These are phyloP conservation scores for Champsocephalus esox DNA, from an alignment of 2,797 vertebrate genomes.

Conservation along the genomic window DNA sequence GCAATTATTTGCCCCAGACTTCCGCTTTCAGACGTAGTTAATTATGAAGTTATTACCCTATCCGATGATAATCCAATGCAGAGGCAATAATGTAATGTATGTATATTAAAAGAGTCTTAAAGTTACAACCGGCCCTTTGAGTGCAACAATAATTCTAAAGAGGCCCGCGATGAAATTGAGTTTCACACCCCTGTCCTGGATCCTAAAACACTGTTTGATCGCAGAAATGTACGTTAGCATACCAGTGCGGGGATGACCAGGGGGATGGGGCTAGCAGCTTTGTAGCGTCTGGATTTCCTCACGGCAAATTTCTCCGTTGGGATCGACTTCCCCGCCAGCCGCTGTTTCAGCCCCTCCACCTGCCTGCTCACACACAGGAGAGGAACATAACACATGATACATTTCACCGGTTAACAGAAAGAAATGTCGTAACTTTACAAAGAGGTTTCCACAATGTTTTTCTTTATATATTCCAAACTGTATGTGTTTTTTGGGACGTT, in stretches of 20 bases:
- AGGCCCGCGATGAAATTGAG: no score
- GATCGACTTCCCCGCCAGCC: conserved; percentile 95
- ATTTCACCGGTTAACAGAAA: not conserved
- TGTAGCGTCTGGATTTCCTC: conserved; percentile 93
- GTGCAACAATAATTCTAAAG: no score
- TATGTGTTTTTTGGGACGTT: not conserved
- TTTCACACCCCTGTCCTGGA: not conserved
- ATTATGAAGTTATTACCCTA: no score
- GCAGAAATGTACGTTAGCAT: not conserved
- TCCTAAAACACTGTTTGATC: not conserved
- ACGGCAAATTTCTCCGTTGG: conserved; percentile 97
- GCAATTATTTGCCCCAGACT: no score
- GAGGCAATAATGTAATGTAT: no score
- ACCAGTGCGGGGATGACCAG: conserved; percentile 93
- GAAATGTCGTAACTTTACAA: not conserved
- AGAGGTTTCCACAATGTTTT: not conserved
- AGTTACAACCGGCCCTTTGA: no score
- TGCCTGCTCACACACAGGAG: conserved; percentile 77
- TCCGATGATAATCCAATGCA: no score
- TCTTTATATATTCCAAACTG: no score
- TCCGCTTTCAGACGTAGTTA: no score
- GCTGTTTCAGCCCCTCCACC: conserved; percentile 94
- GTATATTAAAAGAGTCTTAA: no score
- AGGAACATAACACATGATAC: no score
- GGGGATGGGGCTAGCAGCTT: conserved; percentile 81